phyloP scores from a whole-genome alignment of 1,140 invertebrate species.

The Temnothorax longispinosus region DNA sequence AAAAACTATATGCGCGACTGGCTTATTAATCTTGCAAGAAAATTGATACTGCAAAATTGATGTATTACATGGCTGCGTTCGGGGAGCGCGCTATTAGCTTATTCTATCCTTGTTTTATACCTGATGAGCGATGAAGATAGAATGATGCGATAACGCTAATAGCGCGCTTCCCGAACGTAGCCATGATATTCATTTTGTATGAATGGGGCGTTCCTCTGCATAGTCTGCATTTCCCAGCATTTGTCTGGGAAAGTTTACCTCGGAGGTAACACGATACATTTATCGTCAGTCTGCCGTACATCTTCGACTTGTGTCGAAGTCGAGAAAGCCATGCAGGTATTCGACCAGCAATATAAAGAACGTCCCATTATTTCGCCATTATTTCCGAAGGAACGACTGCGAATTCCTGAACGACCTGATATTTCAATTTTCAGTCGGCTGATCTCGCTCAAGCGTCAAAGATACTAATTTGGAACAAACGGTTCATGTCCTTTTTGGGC shows the following conservation, averaged over 20 bases:
- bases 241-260: conserved; percentile 21
- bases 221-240: not conserved
- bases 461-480: conserved; percentile 44
- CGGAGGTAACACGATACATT: not conserved
- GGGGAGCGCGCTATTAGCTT: too few relatives aligned
- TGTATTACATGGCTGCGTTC: not conserved
- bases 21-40: conserved; percentile 38
- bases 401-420: not conserved
- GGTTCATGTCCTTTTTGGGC: conserved; percentile 26
- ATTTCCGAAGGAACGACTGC: not conserved
- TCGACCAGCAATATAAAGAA: not conserved
- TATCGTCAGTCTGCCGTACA: not conserved
- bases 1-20: not conserved
- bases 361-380: too few relatives aligned
- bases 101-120: too few relatives aligned
- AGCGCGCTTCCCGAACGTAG: too few relatives aligned
- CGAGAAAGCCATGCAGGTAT: conserved; percentile 19
- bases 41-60: conserved; percentile 26
- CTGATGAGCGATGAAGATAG: too few relatives aligned
- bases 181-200: not conserved
- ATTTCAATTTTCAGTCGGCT: not conserved
- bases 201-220: not conserved
- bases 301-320: not conserved
- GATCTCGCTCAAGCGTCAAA: not conserved
- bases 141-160: too few relatives aligned